Percentiles rank a stretch among this genome's conserved stretches.
Conservation (phyloP, 1,140 invertebrate species). For the Parasteatoda tepidariorum region DNA sequence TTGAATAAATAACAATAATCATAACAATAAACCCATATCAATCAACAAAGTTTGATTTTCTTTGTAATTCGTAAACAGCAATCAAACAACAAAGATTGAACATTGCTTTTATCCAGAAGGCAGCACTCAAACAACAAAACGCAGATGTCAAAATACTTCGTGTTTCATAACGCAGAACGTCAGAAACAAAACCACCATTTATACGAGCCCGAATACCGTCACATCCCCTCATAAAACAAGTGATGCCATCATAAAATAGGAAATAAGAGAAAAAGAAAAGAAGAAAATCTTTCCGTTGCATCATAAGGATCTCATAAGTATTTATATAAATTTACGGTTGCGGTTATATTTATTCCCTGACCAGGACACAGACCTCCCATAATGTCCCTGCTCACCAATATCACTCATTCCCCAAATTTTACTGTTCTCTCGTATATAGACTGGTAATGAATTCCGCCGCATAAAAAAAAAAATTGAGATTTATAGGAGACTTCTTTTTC, state of each 20-base stretch:
- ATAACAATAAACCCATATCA: too few species aligned
- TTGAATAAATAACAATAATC: too few species aligned
- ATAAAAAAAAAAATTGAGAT: not conserved
- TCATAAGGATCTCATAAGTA: too few species aligned
- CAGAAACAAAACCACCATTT: too few species aligned
- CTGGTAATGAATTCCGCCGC: not conserved
- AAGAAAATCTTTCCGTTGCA: not conserved
- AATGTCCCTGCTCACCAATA: not conserved
- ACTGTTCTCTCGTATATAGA: not conserved
- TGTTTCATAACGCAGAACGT: too few species aligned
- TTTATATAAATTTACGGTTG: not conserved
- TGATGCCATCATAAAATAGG: not conserved
- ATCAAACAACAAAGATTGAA: too few species aligned
- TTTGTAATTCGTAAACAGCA: too few species aligned
- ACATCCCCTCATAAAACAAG: not conserved
- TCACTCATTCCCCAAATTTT: not conserved
- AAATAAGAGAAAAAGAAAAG: too few species aligned
- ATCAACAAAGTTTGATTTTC: too few species aligned
- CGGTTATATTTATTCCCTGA: not conserved
- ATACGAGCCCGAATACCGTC: not conserved
- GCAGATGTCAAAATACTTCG: too few species aligned
- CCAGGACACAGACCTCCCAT: not conserved
- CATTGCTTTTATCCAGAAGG: too few species aligned
- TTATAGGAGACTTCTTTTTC: not conserved
- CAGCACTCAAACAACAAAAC: too few species aligned